Base-by-base conservation (phyloP, 2,888 invertebrate genomes). In the Anthophora plumipes region DNA sequence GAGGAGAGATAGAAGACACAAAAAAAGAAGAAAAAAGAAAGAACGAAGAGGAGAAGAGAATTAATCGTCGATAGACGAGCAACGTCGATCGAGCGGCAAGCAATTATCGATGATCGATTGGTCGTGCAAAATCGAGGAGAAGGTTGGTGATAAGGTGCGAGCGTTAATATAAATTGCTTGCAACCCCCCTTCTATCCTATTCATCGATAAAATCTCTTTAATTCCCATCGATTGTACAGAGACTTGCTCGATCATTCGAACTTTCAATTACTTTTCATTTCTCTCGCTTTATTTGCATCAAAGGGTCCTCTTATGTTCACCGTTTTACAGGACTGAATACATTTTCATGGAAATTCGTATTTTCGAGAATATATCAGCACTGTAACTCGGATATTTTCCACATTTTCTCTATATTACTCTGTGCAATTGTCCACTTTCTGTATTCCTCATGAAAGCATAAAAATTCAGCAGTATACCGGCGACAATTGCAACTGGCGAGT, bases 51-150 rank as follows among this genome's bases (percentile, higher is more conserved):
- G 57, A 25, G 22, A 37, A 77, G 66, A 70, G 50, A 77, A 64
- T 64, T 76, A 80, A 82, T 76, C 72, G 77, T 60, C 55, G 77
- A 20, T 60, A 61, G 63, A 73, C n/a, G 75, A 74, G 31, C 61
- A 63, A 48, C 43, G 67, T 59, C 76, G 80, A 80, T 72, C 82
- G 82, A 66, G 43, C 76, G 76, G 64, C 81, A 63, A 67, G 68
- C 77, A 82, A 82, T 82, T 82, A 82, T 77, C 72, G 77, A 73
- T 57, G 82, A 81, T 76, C 82, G 82, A 81, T 77, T 61, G 50
- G 31, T 61, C 60, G 67, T 25, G 52, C n/a, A 68, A 68, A 80
- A 80, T 79, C 68, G 73, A 20, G 37, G 54, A 59, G 50, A n/a
- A 41, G 48, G 5, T n/a, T 46, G 25, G 7, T 20, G 67, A 25